Base-by-base conservation (phyloP, 2,113 vertebrate genomes). In the Alligator sinensis region DNA sequence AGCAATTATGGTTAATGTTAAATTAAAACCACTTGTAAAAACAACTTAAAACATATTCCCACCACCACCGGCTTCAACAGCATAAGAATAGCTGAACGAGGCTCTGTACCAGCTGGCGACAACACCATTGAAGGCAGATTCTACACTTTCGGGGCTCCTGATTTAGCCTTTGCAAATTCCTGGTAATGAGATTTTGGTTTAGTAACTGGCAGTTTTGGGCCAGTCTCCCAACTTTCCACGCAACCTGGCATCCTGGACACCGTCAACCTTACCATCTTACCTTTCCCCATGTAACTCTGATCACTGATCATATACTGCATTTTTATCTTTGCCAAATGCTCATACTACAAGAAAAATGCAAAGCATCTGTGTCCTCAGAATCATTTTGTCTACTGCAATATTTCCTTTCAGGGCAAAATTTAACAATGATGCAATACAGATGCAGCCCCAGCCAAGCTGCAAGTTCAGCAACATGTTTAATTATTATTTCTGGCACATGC, bases 131-230 rank as follows among this genome's bases (percentile, higher is more conserved):
- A 64, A 2, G 80, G 82, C 87, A 81, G 75, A 88, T 92, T 94
- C 90, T 57, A 30, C 66, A 66, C 78, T 77, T 82, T 62, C 57
- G 21, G 59, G 90, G 84, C 77, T 34, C 83, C 38, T 88, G 25
- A 90, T 86, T 84, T 1, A 1, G 30, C 8, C 91, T 83, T 83
- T 83, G 77, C 54, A 81, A 87, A 94, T 85, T 27, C 27, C 0
- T 47, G 58, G 80, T 83, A 58, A 74, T 30, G 77, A 55, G 68
- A 86, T 47, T 47, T 47, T 47, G 27, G 64, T 75, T 86, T 78
- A 94, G 92, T 90, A 92, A 64, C 87, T 89, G 25, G 54, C 38
- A 68, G 75, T 34, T 59, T 81, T 24, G 5, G 74, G 86, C 88
- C 76, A 82, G 9, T 1, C 58, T 55, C 84, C 17, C 66, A 66